Conservation (phyloP, 2,797 vertebrate species). For the Schizopygopsis malacanthus region DNA sequence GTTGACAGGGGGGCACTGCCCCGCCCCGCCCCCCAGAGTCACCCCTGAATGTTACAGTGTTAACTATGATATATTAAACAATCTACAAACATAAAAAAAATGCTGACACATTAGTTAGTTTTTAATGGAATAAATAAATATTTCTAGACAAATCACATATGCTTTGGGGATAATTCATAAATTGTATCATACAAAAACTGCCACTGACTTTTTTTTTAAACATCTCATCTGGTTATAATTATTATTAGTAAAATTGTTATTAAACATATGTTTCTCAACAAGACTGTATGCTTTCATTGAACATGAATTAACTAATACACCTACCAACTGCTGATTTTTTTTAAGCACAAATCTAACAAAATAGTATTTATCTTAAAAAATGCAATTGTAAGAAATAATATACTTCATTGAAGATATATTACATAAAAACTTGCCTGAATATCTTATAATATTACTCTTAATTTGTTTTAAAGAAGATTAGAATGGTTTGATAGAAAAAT, state of each 20-base stretch:
- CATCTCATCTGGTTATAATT: background rate
- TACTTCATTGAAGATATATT: background rate
- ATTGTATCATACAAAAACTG: background rate
- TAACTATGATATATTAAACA: no score
- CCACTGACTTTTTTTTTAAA: background rate
- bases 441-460: background rate
- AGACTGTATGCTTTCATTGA: background rate
- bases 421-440: background rate
- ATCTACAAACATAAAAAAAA: no score
- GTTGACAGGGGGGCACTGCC: no score
- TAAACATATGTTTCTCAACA: background rate
- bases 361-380: background rate
- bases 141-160: no score
- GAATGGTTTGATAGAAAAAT: background rate
- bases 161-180: background rate
- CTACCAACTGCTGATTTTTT: background rate
- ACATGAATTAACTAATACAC: background rate
- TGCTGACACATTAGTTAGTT: background rate
- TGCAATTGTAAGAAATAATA: background rate
- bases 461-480: background rate
- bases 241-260: background rate
- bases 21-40: no score
- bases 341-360: background rate
- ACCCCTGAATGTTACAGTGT: no score
- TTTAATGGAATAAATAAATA: no score